Conservation (phyloP, 2,888 invertebrate species). For the Eudasyphora cyanicolor region DNA sequence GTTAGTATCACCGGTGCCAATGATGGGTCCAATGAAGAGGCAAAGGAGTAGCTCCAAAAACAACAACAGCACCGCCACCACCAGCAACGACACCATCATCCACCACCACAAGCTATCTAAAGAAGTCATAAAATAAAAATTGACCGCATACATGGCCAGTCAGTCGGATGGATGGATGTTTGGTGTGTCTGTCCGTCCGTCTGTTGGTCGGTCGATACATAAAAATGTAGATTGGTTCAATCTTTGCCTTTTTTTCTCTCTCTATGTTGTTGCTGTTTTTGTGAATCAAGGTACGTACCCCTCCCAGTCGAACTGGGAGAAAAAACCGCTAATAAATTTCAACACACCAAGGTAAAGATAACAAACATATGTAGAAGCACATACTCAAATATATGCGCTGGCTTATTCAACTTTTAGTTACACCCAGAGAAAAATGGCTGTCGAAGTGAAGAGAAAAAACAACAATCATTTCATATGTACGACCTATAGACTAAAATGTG, state of each 20-base stretch:
- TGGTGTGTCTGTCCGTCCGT: background rate
- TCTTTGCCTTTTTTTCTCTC: background rate
- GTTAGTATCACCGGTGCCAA: background rate
- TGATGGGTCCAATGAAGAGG: slow-evolving; percentile 20
- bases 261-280: background rate
- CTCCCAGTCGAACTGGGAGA: slow-evolving; percentile 19
- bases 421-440: background rate
- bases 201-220: background rate
- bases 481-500: too few relatives aligned
- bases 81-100: background rate
- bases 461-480: too few relatives aligned
- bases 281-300: background rate
- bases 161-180: too few relatives aligned
- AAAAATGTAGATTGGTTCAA: slow-evolving; percentile 35
- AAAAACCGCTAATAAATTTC: slow-evolving; percentile 52
- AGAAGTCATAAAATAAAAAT: slow-evolving; percentile 54
- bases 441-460: too few relatives aligned
- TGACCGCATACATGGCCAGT: slow-evolving; percentile 29
- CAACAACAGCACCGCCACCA: background rate
- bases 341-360: slow-evolving; percentile 32
- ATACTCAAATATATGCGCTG: background rate
- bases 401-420: background rate
- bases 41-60: slow-evolving; percentile 9
- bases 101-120: slow-evolving; percentile 8
- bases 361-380: slow-evolving; percentile 18